Conservation (phyloP, 2,797 vertebrate genomes). For the Darevskia mixta region DNA sequence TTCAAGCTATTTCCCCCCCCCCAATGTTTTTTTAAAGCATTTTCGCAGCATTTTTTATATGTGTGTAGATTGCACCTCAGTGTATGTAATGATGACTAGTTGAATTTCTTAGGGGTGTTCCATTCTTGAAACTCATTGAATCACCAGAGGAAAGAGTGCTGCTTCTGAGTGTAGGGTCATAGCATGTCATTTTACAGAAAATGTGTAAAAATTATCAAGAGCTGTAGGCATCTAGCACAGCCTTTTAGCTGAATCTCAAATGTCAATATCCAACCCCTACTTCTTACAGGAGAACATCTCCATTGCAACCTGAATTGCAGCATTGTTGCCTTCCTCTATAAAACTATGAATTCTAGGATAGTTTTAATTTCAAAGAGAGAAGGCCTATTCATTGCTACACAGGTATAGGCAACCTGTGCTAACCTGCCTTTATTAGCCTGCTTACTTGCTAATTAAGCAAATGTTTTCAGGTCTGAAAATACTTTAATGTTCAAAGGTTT, state of each 20-base stretch:
- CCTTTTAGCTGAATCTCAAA: not conserved
- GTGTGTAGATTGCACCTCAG: too few relatives aligned
- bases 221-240: not conserved
- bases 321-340: too few relatives aligned
- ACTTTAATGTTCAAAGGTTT: too few relatives aligned
- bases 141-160: not conserved
- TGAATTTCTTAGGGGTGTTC: not conserved
- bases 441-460: too few relatives aligned
- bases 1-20: too few relatives aligned
- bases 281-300: conserved; percentile 1
- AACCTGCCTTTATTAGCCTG: too few relatives aligned
- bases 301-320: not conserved
- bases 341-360: not conserved
- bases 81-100: not conserved
- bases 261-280: too few relatives aligned
- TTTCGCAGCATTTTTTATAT: too few relatives aligned
- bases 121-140: not conserved
- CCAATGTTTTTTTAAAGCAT: too few relatives aligned
- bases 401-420: too few relatives aligned
- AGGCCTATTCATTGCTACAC: not conserved
- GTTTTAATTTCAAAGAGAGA: not conserved
- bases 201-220: not conserved
- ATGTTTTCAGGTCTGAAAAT: too few relatives aligned
- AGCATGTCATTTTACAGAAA: not conserved
- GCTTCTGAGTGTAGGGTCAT: not conserved